Evolutionary conservation across 37 sponge, comb jelly and placozoan genomes (phyloP).

Genomic region (Amphimedon queenslandica): DNA sequence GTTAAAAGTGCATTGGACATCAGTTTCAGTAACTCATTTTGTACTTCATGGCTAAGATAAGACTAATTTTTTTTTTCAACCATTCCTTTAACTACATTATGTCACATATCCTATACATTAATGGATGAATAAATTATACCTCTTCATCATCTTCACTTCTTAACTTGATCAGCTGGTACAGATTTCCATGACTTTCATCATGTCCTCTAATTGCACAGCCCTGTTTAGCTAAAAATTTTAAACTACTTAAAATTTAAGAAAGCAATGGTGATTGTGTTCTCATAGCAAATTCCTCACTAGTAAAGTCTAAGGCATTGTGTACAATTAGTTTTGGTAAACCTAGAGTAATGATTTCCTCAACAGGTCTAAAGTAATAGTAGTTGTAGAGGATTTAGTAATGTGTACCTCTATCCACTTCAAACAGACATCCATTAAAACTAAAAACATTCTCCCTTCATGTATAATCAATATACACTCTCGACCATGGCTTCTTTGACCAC

Average conservation of each 20-base stretch:
- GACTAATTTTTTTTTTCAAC: no score
- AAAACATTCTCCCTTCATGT: no score
- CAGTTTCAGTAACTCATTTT: constrained; percentile 25
- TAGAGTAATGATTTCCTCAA: no score
- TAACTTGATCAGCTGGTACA: constrained; percentile 25
- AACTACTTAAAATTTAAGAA: constrained; percentile 19
- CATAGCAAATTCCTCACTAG: no score
- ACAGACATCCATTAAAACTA: no score
- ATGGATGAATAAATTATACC: neutral
- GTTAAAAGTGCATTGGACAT: constrained; percentile 28
- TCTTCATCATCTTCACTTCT: neutral
- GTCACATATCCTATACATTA: neutral
- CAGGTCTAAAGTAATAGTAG: no score
- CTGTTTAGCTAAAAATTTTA: constrained; percentile 33
- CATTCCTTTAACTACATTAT: neutral
- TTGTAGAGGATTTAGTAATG: no score
- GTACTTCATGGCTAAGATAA: constrained; percentile 30
- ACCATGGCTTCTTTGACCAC: no score
- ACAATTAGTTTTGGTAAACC: no score
- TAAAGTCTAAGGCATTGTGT: no score
- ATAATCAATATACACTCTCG: no score
- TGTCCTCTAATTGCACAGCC: constrained; percentile 31
- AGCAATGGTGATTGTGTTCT: constrained; percentile 14
- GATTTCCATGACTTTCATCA: constrained; percentile 24
- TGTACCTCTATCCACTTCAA: no score